Percentiles rank a stretch among this genome's conserved stretches.
Evolutionary conservation across 1,140 invertebrate species (phyloP).

Genomic region (Neuroterus valhalla): DNA sequence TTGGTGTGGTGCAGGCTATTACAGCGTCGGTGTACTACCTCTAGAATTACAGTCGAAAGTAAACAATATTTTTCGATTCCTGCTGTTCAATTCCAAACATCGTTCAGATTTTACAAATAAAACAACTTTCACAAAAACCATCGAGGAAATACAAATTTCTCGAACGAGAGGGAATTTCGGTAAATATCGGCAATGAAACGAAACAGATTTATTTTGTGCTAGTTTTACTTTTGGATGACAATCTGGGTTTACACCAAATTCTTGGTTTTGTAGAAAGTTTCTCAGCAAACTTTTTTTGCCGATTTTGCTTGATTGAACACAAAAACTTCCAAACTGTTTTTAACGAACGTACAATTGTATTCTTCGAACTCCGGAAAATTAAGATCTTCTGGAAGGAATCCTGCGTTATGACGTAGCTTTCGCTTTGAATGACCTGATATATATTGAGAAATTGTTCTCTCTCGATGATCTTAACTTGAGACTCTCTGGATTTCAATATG

Average conservation of each 20-base stretch:
- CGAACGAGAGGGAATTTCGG: background rate
- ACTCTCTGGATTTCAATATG: background rate
- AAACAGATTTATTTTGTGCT: slow-evolving; percentile 39
- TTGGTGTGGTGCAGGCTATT: too few species aligned
- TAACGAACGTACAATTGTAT: slow-evolving; percentile 16
- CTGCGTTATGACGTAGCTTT: background rate
- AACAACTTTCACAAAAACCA: background rate
- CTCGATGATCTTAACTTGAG: background rate
- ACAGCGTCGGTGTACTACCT: too few species aligned
- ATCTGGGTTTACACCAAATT: slow-evolving; percentile 37
- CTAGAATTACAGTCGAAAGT: slow-evolving; percentile 46
- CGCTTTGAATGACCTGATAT: background rate
- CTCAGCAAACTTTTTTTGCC: slow-evolving; percentile 36
- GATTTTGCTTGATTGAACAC: slow-evolving; percentile 37
- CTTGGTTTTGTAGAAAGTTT: slow-evolving; percentile 40
- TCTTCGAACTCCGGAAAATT: slow-evolving; percentile 3
- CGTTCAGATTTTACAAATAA: background rate
- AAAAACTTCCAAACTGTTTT: slow-evolving; percentile 31
- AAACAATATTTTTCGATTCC: slow-evolving; percentile 28
- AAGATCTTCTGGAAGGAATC: background rate
- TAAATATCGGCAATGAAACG: slow-evolving; percentile 29
- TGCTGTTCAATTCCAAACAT: background rate
- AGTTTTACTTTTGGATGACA: slow-evolving; percentile 38
- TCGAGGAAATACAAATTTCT: background rate
- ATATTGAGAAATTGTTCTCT: background rate